These are phyloP conservation scores for Tauraco erythrolophus DNA, from an alignment of 2,113 vertebrate genomes.

Conservation along the genomic window DNA sequence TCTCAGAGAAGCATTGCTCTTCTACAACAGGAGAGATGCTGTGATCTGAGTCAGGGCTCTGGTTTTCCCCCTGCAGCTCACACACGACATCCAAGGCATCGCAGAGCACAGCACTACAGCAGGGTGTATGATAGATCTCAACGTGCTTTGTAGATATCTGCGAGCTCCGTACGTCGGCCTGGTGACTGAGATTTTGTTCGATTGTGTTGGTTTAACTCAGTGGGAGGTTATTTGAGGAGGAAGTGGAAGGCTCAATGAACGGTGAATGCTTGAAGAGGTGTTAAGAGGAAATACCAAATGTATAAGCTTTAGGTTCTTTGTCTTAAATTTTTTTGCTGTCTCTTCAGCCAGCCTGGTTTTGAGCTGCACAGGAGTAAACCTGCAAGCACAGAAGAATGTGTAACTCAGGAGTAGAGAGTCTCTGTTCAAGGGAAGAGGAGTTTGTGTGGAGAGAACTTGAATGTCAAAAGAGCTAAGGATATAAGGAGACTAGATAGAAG, in stretches of 20 bases:
- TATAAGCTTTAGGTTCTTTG: neutral
- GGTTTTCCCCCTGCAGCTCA: neutral
- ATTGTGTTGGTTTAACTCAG: slow-evolving; percentile 57
- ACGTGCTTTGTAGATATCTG: neutral
- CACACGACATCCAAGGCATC: accelerated
- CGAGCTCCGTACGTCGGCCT: neutral
- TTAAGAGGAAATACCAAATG: neutral
- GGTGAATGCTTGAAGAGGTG: slow-evolving; percentile 11
- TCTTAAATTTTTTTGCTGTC: neutral
- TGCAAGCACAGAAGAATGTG: neutral
- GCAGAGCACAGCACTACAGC: accelerated
- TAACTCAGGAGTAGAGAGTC: neutral
- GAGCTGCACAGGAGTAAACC: neutral
- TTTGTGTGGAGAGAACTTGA: neutral
- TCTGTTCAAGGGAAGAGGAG: neutral
- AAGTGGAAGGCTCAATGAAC: slow-evolving; percentile 40
- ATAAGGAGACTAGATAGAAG: neutral
- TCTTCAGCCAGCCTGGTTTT: neutral
- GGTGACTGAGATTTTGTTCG: neutral
- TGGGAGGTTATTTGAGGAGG: slow-evolving; percentile 53
- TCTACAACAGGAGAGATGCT: neutral
- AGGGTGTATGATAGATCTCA: neutral
- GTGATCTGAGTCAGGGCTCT: neutral
- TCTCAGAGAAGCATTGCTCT: neutral
- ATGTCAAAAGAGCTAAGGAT: neutral